Evolutionary conservation across 2,797 vertebrate genomes (phyloP), one percentile per base, ranked within the genome.

Genomic region (Heliangelus exortis): DNA sequence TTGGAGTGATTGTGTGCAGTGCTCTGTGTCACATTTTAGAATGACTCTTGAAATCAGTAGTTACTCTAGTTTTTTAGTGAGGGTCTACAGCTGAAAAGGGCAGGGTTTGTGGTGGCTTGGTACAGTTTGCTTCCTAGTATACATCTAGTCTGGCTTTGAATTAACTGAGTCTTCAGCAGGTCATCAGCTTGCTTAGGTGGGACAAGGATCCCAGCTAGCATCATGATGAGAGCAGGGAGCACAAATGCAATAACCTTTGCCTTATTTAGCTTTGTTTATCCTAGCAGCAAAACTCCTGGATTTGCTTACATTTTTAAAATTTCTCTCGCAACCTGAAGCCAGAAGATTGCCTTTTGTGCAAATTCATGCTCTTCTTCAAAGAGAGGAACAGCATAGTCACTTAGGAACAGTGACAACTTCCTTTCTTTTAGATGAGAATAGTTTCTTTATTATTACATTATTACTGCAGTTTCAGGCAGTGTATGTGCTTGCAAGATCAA

Each of bases 191-290:
- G 58, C n/a, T 65, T 72, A 53, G 43, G 23, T 75, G 51, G 28
- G 55, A 53, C 18, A 43, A 75, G 43, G 12, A 72, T 84, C 34
- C 15, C n/a, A 26, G 28, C 15, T 34, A 51, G 28, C 66, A 93
- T 33, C 43, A 34, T 23, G 58, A 23, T 53, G 53, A 83, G 6
- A 92, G 25, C 43, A 90, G 50, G 69, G 34, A 87, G 18, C 26
- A 69, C 34, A 88, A 73, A 78, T 73, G 29, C 26, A 71, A 20
- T 75, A 88, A 80, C 26, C 18, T 94, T 91, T 93, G 34, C 63
- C 66, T 93, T 90, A 67, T 79, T 92, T 93, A 78, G 28, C 61
- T 79, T 87, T 91, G 67, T 89, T 93, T 95, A 62, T 69, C 9
- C 69, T 54, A 67, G 57, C 67, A 84, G 13, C 34, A 77, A 78